Percentiles rank a stretch among this genome's conserved stretches.
Evolutionary conservation across 1,140 invertebrate species (phyloP).

Genomic region (Hylaeus volcanicus): DNA sequence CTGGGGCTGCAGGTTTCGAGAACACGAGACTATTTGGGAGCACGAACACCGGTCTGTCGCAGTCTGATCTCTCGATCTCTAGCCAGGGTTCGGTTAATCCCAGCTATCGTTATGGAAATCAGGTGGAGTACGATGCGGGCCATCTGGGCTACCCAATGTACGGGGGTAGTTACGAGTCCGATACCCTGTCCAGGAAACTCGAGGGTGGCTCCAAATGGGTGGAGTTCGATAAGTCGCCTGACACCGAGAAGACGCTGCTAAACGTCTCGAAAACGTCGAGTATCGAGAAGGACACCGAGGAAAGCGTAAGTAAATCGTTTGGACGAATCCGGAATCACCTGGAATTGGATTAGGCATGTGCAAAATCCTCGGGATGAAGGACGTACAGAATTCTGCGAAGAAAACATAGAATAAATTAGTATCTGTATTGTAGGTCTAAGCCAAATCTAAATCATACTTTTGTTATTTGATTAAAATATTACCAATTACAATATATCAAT

Average conservation of each 20-base stretch:
- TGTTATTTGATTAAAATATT: no score
- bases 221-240: constrained; percentile 78
- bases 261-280: constrained; percentile 68
- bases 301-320: constrained; percentile 62
- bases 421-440: no score
- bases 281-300: constrained; percentile 76
- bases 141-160: constrained; percentile 85
- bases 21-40: constrained; percentile 77
- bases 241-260: constrained; percentile 75
- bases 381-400: no score
- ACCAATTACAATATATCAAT: no score
- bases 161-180: constrained; percentile 78
- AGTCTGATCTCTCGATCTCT: constrained; percentile 87
- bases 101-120: constrained; percentile 88
- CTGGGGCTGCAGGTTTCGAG: constrained; percentile 68
- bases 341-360: no score
- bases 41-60: constrained; percentile 87
- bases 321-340: background rate
- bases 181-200: constrained; percentile 75
- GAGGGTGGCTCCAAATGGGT: constrained; percentile 81
- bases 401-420: no score
- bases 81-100: constrained; percentile 85
- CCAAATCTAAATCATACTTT: no score
- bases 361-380: no score
- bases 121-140: constrained; percentile 87